Conservation (phyloP, 2,113 vertebrate species). For the Amblyornis subalaris region DNA sequence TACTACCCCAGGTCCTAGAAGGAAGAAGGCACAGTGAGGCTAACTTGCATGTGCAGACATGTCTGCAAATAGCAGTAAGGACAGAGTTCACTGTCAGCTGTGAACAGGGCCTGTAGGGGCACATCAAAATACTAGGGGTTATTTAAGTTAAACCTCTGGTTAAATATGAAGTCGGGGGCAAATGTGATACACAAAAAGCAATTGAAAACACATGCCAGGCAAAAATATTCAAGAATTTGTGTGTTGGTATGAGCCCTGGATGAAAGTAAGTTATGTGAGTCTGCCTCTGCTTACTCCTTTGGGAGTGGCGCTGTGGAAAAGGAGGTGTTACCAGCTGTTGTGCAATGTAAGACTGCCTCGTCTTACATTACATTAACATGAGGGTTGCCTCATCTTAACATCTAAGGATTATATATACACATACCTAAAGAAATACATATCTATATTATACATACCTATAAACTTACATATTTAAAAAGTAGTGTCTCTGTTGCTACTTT, state of each 20-base stretch:
- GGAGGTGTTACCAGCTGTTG: slow-evolving; percentile 4
- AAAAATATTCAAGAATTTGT: neutral
- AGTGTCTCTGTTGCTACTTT: neutral
- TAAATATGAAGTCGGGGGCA: neutral
- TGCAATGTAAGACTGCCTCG: neutral
- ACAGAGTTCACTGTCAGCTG: slow-evolving; percentile 28
- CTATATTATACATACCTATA: neutral
- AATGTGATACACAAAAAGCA: slow-evolving; percentile 6
- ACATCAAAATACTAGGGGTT: neutral
- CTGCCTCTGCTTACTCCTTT: neutral
- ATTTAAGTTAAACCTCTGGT: slow-evolving; percentile 29
- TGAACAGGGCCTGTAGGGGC: neutral
- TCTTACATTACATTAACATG: neutral
- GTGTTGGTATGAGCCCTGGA: neutral
- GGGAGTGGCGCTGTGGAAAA: neutral
- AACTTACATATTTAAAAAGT: neutral
- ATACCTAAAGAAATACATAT: neutral
- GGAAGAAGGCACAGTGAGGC: neutral
- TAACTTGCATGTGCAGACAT: neutral
- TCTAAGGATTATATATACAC: neutral
- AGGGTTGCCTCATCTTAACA: neutral
- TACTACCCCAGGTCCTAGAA: neutral
- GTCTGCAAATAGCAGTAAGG: neutral
- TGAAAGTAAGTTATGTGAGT: neutral
- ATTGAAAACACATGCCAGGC: neutral